A percentile compares a stretch with the other conserved stretches of the same genome.
These are phyloP conservation scores for Grapholita molesta DNA, from an alignment of 1,140 invertebrate genomes.

Conservation along the genomic window DNA sequence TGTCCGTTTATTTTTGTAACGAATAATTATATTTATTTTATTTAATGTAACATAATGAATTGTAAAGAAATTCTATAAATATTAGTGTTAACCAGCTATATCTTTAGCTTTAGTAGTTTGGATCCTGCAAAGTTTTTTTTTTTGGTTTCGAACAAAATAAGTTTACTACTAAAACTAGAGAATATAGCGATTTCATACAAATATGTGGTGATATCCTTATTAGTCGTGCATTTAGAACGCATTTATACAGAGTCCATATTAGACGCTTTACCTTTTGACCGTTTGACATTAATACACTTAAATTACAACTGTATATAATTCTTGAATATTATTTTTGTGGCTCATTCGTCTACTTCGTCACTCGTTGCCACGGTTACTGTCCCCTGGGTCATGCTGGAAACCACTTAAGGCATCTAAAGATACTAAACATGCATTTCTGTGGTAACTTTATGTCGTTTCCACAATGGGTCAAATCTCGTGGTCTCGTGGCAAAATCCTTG, in stretches of 20 bases:
- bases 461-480: no score
- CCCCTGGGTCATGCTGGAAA: no score
- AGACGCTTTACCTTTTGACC: neutral
- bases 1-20: constrained; percentile 1
- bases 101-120: neutral
- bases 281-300: neutral
- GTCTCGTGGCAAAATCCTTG: no score
- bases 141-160: neutral
- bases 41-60: neutral
- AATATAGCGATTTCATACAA: neutral
- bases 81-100: neutral
- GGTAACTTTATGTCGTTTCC: no score
- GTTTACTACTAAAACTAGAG: neutral
- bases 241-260: constrained; percentile 4
- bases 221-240: constrained; percentile 12
- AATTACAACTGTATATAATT: neutral
- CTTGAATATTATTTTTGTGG: no score
- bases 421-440: no score
- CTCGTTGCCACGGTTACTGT: no score
- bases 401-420: no score
- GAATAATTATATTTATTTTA: constrained; percentile 5
- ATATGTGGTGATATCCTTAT: neutral
- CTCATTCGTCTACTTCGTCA: no score
- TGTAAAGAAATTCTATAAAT: neutral
- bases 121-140: no score